Conservation (phyloP, 1,140 invertebrate genomes). For the Drosophila nebulosa region DNA sequence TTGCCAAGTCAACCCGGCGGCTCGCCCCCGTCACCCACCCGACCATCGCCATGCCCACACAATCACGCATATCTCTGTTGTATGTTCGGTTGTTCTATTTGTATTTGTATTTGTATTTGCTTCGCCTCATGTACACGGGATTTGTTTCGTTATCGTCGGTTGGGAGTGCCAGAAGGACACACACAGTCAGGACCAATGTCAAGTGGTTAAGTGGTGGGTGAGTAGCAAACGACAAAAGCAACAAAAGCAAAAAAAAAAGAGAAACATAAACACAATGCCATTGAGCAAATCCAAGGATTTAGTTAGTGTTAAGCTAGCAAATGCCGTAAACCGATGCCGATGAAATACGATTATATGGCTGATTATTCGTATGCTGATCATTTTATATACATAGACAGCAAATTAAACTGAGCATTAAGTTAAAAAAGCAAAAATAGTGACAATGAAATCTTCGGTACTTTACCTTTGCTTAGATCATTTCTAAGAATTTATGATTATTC, state of each 20-base stretch:
- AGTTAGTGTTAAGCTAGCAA: background rate
- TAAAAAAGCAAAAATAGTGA: too few relatives aligned
- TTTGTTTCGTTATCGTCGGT: slow-evolving; percentile 58
- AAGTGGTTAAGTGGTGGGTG: background rate
- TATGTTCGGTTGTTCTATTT: slow-evolving; percentile 14
- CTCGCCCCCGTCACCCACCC: background rate
- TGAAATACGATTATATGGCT: background rate
- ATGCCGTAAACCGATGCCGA: background rate
- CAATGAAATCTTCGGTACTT: too few relatives aligned
- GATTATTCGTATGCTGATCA: background rate
- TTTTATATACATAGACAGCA: background rate
- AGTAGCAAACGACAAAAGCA: too few relatives aligned
- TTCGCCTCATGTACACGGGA: slow-evolving; percentile 44
- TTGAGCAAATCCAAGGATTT: slow-evolving; percentile 2
- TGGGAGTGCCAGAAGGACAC: slow-evolving; percentile 25
- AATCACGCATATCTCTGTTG: background rate
- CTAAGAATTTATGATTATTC: background rate
- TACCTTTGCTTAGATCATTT: background rate
- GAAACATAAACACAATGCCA: background rate
- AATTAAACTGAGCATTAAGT: background rate
- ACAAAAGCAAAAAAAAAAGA: background rate
- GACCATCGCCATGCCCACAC: background rate
- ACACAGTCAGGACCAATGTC: slow-evolving; percentile 11
- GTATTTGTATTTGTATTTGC: slow-evolving; percentile 15
- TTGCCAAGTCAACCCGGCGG: slow-evolving; percentile 4